These are phyloP conservation scores for Corella eumyota DNA, from an alignment of 23 tunicate species.

Conservation along the genomic window DNA sequence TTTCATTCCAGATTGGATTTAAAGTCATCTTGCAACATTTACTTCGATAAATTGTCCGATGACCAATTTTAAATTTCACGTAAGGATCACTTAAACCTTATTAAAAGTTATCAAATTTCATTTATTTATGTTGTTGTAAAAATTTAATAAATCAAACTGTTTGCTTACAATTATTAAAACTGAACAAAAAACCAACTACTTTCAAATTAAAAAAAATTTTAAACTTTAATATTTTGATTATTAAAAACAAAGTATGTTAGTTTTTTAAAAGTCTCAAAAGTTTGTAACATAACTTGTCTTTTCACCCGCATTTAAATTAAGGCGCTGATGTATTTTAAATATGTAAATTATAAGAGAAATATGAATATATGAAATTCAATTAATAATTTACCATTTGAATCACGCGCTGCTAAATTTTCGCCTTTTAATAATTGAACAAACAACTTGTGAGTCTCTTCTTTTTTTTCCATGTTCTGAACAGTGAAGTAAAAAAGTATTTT, in stretches of 20 bases:
- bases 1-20: slow-evolving; percentile 75
- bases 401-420: slow-evolving; percentile 54
- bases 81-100: slow-evolving; percentile 84
- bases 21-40: slow-evolving; percentile 35
- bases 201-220: too few species aligned
- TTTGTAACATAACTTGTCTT: neutral
- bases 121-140: too few species aligned
- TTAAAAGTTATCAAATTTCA: neutral
- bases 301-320: too few species aligned
- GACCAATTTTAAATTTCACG: slow-evolving; percentile 69
- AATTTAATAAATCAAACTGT: too few species aligned
- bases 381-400: slow-evolving; percentile 48
- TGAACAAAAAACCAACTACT: too few species aligned
- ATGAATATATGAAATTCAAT: neutral
- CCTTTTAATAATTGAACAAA: slow-evolving; percentile 31
- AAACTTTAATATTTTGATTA: too few species aligned
- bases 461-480: too few species aligned
- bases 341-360: slow-evolving; percentile 3
- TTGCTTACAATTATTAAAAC: too few species aligned
- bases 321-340: too few species aligned
- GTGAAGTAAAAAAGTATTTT: too few species aligned
- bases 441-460: slow-evolving; percentile 42
- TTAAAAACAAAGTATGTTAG: too few species aligned
- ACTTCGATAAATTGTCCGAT: slow-evolving; percentile 36
- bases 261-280: neutral